A percentile compares a stretch with the other conserved stretches of the same genome.
These are phyloP conservation scores for Carassius gibelio DNA, from an alignment of 2,113 vertebrate species.

Conservation along the genomic window DNA sequence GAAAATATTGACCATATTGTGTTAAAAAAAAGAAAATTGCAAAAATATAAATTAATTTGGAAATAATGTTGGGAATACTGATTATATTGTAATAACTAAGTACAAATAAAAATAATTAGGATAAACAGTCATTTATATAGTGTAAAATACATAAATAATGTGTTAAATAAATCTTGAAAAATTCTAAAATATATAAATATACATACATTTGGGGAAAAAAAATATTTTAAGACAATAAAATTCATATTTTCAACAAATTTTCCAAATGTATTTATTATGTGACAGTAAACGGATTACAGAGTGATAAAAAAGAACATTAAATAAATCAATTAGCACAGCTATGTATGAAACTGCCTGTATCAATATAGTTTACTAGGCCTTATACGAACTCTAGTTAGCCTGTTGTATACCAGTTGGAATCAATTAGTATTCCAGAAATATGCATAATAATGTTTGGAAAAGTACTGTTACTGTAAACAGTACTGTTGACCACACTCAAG, in stretches of 20 bases:
- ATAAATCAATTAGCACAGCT: not conserved
- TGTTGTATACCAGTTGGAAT: not conserved
- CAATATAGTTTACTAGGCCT: no score
- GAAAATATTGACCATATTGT: not conserved
- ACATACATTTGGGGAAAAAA: not conserved
- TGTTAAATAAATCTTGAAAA: not conserved
- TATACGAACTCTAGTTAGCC: not conserved
- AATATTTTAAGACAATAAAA: no score
- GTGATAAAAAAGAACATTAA: not conserved
- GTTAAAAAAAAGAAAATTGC: no score
- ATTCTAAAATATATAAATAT: no score
- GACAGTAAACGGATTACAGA: not conserved
- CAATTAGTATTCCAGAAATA: not conserved
- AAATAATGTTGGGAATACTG: not conserved
- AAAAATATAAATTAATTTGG: no score
- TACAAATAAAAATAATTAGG: not conserved
- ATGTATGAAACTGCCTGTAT: not conserved
- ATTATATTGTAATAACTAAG: not conserved
- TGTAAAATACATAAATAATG: not conserved
- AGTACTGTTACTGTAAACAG: not conserved
- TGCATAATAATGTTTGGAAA: not conserved
- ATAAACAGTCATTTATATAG: not conserved
- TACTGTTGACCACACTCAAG: not conserved
- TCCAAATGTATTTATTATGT: not conserved
- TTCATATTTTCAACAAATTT: no score